Evolutionary conservation across 2,113 vertebrate genomes (phyloP).

Genomic region (Macroglossus sobrinus): DNA sequence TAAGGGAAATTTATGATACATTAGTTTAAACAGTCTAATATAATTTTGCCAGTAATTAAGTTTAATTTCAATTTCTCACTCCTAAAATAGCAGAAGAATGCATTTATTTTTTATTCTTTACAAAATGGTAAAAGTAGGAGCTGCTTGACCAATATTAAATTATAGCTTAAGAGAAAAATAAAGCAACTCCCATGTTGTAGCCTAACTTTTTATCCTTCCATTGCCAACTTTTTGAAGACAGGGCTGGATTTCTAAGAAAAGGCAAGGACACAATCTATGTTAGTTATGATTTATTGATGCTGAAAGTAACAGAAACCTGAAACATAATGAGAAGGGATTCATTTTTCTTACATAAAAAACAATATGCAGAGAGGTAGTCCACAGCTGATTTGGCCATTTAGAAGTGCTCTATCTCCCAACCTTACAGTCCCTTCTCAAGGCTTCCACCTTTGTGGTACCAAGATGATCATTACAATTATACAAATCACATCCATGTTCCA

Average conservation of each 20-base stretch:
- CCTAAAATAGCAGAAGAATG: constrained; percentile 15
- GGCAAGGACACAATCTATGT: neutral
- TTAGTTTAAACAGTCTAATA: constrained; percentile 33
- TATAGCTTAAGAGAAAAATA: neutral
- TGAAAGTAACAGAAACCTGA: neutral
- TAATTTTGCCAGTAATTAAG: constrained; percentile 25
- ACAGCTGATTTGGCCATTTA: neutral
- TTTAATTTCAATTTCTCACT: constrained; percentile 26
- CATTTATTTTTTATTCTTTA: neutral
- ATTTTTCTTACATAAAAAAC: neutral
- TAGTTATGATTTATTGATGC: neutral
- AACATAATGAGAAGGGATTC: neutral
- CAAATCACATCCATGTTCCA: neutral
- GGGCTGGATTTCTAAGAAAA: neutral
- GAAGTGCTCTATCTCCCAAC: neutral
- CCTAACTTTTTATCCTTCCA: neutral
- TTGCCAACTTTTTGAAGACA: neutral
- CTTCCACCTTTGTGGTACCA: neutral
- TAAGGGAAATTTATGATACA: neutral
- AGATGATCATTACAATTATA: neutral
- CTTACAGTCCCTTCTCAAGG: neutral
- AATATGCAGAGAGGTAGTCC: neutral
- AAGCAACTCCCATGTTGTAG: neutral
- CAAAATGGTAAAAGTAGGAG: neutral
- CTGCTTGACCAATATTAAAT: constrained; percentile 5